phyloP scores from a whole-genome alignment of 2,113 vertebrate genomes.

The Microtus oregoni region DNA sequence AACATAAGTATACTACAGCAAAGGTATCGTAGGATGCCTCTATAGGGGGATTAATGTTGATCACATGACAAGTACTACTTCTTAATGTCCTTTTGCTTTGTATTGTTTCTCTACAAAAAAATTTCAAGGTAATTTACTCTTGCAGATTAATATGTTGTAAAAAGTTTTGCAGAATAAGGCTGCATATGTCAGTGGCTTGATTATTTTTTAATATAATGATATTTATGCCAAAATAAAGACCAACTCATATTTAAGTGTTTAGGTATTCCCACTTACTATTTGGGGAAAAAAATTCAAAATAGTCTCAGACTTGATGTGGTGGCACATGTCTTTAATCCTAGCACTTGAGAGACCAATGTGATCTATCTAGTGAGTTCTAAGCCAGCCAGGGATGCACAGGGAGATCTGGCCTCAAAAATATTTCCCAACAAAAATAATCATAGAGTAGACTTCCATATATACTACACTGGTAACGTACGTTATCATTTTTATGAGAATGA shows the following conservation, averaged over 20 bases:
- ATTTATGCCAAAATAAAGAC: background rate
- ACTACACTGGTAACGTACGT: background rate
- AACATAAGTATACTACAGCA: background rate
- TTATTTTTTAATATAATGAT: background rate
- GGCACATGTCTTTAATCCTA: background rate
- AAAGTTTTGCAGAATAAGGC: background rate
- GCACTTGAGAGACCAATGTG: background rate
- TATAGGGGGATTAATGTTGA: background rate
- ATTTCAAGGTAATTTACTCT: background rate
- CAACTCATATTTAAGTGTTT: background rate
- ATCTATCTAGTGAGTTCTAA: background rate
- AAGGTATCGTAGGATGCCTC: background rate
- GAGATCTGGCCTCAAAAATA: background rate
- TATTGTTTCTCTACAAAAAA: background rate
- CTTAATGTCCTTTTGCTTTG: background rate
- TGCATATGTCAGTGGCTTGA: background rate
- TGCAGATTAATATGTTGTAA: background rate
- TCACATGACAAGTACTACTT: background rate
- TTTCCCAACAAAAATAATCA: background rate
- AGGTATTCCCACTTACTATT: background rate
- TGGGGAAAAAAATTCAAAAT: background rate
- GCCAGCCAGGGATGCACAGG: no score
- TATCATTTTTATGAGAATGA: conserved; percentile 2
- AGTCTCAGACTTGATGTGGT: background rate
- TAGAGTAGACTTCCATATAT: background rate